Evolutionary conservation across 2,888 invertebrate species (phyloP).

Genomic region (Hydraecia micacea): DNA sequence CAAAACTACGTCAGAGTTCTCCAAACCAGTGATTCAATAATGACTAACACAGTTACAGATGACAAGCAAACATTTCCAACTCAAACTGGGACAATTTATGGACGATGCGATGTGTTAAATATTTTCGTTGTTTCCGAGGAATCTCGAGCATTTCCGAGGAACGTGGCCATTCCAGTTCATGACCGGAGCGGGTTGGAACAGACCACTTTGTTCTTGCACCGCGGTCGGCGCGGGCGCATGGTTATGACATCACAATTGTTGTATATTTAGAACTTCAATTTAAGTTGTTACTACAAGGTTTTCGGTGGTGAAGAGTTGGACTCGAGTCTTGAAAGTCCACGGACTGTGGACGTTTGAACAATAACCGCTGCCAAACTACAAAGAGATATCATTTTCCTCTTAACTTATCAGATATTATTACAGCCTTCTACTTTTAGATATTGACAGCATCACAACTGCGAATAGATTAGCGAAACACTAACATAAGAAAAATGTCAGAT

Average conservation of each 20-base stretch:
- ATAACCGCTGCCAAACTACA: neutral
- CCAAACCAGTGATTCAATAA: slow-evolving; percentile 39
- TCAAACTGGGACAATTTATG: slow-evolving; percentile 4
- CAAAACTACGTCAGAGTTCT: slow-evolving; percentile 19
- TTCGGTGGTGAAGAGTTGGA: neutral
- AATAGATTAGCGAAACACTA: neutral
- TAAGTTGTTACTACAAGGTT: slow-evolving; percentile 1
- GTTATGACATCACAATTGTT: slow-evolving; percentile 24
- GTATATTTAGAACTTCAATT: slow-evolving; percentile 31
- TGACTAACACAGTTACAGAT: slow-evolving; percentile 32
- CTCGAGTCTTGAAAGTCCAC: neutral
- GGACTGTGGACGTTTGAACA: neutral
- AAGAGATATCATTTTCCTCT: neutral
- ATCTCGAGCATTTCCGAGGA: slow-evolving; percentile 12
- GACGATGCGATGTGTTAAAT: slow-evolving; percentile 16
- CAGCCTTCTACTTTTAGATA: neutral
- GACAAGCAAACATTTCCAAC: neutral
- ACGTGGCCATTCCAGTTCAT: slow-evolving; percentile 8
- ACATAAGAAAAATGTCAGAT: neutral
- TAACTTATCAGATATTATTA: neutral
- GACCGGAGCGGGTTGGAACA: slow-evolving; percentile 27
- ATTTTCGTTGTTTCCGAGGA: slow-evolving; percentile 21
- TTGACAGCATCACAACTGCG: neutral
- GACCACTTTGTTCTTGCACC: slow-evolving; percentile 31
- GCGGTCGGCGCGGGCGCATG: slow-evolving; percentile 17